Evolutionary conservation across 1,140 invertebrate genomes (phyloP), one percentile per base, ranked within the genome.

Genomic region (Drosophila takahashii): DNA sequence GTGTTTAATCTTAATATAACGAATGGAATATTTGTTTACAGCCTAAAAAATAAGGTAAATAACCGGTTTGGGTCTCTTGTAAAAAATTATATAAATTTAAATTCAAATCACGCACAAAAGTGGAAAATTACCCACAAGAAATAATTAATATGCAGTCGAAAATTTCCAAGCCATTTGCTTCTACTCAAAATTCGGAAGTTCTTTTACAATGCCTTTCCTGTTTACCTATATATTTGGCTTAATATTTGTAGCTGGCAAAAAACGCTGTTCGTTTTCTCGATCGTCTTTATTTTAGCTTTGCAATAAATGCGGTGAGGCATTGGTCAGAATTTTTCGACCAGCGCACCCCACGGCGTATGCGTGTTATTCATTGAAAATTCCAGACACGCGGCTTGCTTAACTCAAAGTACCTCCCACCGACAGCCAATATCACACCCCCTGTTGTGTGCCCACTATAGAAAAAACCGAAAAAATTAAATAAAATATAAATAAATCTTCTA

Each of bases 331-430:
- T 45, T 34, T 39, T 50, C 5, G 34, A 53, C 51, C 4, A 26
- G 22, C 37, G n/a, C 37, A 41, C 53, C 53, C 52, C 51, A 48
- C 11, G 58, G 58, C 72, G 54, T 69, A 77, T 85, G 77, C 71
- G 71, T 84, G 57, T 34, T 84, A 61, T 77, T 52, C 61, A 79
- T 79, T 67, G 50, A 47, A 57, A 52, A 85, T 80, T 70, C 77
- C 36, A 45, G 26, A 10, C 77, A 84, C 77, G 71, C 77, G n/a
- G 57, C 16, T 61, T 22, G 26, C 59, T 6, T 0, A 61, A 61
- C 52, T 39, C 11, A 22, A 41, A 58, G 11, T 41, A 9, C 59
- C 53, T 22, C 15, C 15, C 34, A 18, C 34, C 52, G n/a, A 11
- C n/a, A 27, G 18, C 8, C 13, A 36, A 53, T 36, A 37, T 16